Base-by-base conservation (phyloP, 2,888 invertebrate species). In the Tridacna crocea region DNA sequence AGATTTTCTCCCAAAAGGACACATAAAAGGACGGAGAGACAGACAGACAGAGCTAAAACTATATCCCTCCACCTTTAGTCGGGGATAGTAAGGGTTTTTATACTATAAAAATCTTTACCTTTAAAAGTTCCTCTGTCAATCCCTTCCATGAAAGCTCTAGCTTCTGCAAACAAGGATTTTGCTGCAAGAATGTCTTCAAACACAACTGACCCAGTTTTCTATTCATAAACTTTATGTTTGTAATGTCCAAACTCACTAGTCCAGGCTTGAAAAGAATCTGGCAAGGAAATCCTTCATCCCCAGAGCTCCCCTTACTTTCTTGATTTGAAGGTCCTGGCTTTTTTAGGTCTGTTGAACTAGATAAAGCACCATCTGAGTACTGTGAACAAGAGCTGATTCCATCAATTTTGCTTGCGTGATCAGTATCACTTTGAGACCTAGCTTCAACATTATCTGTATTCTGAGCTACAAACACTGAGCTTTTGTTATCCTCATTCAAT, bases 91-190 rank as follows among this genome's bases (percentile, higher is more conserved):
- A 55, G 8, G 36, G 36, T 4, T 36, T 2, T 8, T 36, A 36
- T 36, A 36, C 36, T 36, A 36, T 36, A 36, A 8, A 36, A 55
- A 55, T 19, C 19, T 19, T 19, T 61, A 82, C 85, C 82, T 73
- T 76, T 19, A 88, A 61, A 60, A 80, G 75, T 61, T 84, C 80
- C 61, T 83, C 79, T 60, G 85, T 81, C 22, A 89, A 68, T 17
- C 84, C 80, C 72, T 84, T 79, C 89, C 89, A 89, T 19, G 82
- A 80, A 13, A 88, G 79, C 12, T 80, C 77, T 13, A 88, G 82
- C 51, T 78, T 83, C 74, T 84, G 80, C 48, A 89, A 70, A 19
- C 73, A 27, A 48, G 68, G 68, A 66, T 85, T 86, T 24, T 68
- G 65, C 17, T 76, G 19, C 24, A 87, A 72, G 58, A 89, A 88